A percentile compares a stretch with the other conserved stretches of the same genome.
Conservation (phyloP, 1,140 invertebrate genomes). For the Gryllus bimaculatus region DNA sequence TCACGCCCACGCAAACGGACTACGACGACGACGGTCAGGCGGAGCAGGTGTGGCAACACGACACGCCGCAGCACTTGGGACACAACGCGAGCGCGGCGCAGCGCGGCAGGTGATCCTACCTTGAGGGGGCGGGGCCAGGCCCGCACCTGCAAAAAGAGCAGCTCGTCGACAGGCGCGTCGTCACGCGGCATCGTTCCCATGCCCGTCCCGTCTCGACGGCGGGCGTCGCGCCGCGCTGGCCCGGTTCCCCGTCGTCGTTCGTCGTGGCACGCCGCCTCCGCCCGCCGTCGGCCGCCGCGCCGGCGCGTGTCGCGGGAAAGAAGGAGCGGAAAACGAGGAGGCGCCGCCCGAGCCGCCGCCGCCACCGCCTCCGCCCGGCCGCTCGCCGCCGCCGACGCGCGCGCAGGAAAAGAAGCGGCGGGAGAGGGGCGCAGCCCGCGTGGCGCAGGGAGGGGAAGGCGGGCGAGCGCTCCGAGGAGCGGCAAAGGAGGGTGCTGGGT, state of each 20-base stretch:
- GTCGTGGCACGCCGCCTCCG: not conserved
- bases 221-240: not conserved
- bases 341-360: too few species aligned
- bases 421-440: too few species aligned
- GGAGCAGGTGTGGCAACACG: not conserved
- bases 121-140: not conserved
- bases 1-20: too few species aligned
- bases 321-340: not conserved
- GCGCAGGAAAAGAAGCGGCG: too few species aligned
- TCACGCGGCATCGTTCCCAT: not conserved
- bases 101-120: not conserved
- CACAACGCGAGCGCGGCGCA: not conserved
- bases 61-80: not conserved
- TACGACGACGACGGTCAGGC: too few species aligned
- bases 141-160: not conserved
- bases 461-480: too few species aligned
- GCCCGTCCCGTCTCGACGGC: not conserved
- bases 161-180: too few species aligned
- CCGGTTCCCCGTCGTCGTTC: not conserved
- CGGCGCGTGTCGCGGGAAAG: conserved; percentile 1
- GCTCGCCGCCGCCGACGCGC: too few species aligned
- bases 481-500: too few species aligned
- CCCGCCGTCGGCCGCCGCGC: too few species aligned
- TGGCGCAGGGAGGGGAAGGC: too few species aligned
- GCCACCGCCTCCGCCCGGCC: too few species aligned